Evolutionary conservation across 1,140 invertebrate species (phyloP).

Genomic region (Dendroctonus ponderosae): DNA sequence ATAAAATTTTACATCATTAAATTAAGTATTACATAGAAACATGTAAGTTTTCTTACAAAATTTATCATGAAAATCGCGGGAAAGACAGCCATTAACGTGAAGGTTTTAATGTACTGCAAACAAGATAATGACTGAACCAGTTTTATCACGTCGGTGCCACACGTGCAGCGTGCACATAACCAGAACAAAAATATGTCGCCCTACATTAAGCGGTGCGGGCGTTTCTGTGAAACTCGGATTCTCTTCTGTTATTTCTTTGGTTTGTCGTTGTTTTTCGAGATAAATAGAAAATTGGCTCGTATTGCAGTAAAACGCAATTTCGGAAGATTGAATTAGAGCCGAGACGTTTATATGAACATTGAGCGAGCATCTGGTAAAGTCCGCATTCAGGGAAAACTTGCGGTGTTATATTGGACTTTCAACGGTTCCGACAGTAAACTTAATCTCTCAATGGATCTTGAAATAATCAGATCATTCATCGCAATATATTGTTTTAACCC

Average conservation of each 20-base stretch:
- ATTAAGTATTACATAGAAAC: too few species aligned
- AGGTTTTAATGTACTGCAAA: too few species aligned
- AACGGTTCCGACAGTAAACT: too few species aligned
- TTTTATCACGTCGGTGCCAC: too few species aligned
- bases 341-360: constrained; percentile 26
- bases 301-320: constrained; percentile 30
- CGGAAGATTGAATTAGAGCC: constrained; percentile 24
- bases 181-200: constrained; percentile 7
- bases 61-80: too few species aligned
- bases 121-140: too few species aligned
- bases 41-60: too few species aligned
- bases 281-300: constrained; percentile 31
- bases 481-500: too few species aligned
- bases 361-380: constrained; percentile 17
- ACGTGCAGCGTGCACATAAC: not conserved
- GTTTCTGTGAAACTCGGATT: constrained; percentile 15
- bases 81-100: too few species aligned
- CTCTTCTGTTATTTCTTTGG: constrained; percentile 17
- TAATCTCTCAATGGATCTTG: too few species aligned
- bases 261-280: constrained; percentile 28
- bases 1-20: too few species aligned
- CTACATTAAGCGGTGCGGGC: constrained; percentile 14
- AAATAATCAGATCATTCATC: too few species aligned
- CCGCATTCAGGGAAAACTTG: constrained; percentile 13
- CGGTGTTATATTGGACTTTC: not conserved